These are phyloP conservation scores for Sabellastarte sp. DNA, from an alignment of 2,888 invertebrate species.

Conservation along the genomic window DNA sequence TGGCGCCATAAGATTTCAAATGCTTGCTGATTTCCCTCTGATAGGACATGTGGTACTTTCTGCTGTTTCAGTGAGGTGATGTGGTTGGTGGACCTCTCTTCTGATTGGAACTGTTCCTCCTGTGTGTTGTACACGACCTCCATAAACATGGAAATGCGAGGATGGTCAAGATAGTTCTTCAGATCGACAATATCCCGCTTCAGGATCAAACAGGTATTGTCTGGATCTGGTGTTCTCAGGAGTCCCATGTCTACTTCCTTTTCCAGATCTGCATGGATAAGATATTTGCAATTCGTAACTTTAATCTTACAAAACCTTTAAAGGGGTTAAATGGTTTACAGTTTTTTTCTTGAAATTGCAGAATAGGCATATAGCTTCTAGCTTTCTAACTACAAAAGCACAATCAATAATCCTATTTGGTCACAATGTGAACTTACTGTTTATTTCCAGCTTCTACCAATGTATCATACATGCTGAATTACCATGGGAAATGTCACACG, in stretches of 20 bases:
- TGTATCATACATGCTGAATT: too few species aligned
- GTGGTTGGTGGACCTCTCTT: constrained; percentile 25
- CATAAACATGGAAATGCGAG: constrained; percentile 33
- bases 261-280: constrained; percentile 48
- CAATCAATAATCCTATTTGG: too few species aligned
- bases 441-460: too few species aligned
- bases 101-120: constrained; percentile 2
- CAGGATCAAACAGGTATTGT: constrained; percentile 39
- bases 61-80: constrained; percentile 38
- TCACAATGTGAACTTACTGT: too few species aligned
- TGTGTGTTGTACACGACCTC: constrained; percentile 38
- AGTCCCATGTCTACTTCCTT: constrained; percentile 41
- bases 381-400: too few species aligned
- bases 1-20: constrained; percentile 53
- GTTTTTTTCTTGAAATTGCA: too few species aligned
- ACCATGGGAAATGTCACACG: too few species aligned
- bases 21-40: constrained; percentile 32
- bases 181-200: constrained; percentile 52
- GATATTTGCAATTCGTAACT: too few species aligned
- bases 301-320: too few species aligned
- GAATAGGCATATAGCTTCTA: too few species aligned
- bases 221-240: constrained; percentile 34
- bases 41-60: constrained; percentile 24
- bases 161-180: constrained; percentile 48
- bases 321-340: too few species aligned